Evolutionary conservation across 2,797 vertebrate species (phyloP).

Genomic region (Geotrypetes seraphini): DNA sequence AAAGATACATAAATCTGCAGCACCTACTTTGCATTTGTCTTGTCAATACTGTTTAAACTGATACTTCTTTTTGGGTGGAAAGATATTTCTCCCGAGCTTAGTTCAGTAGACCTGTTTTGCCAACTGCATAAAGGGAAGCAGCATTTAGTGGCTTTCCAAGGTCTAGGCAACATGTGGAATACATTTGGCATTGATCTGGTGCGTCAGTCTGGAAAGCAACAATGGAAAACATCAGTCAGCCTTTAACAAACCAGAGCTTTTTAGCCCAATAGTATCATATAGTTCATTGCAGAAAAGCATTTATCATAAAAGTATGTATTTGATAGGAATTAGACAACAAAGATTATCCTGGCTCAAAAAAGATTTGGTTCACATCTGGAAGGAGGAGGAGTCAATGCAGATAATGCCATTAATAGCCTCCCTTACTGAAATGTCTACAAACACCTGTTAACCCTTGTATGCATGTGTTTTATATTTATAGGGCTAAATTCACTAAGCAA

Average conservation of each 20-base stretch:
- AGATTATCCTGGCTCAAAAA: too few relatives aligned
- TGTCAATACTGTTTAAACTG: constrained; percentile 23
- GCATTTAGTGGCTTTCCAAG: constrained; percentile 11
- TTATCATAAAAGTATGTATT: too few relatives aligned
- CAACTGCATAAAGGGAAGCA: constrained; percentile 27
- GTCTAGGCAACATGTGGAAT: constrained; percentile 13
- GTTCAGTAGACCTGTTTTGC: constrained; percentile 24
- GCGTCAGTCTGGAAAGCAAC: constrained; percentile 19
- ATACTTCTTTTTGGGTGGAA: constrained; percentile 28
- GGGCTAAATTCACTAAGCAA: too few relatives aligned
- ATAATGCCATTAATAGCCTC: too few relatives aligned
- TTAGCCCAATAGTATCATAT: too few relatives aligned
- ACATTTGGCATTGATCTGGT: constrained; percentile 12
- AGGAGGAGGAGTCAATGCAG: too few relatives aligned
- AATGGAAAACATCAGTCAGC: constrained; percentile 13
- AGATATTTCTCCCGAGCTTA: constrained; percentile 11
- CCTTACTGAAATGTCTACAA: too few relatives aligned
- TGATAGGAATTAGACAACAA: too few relatives aligned
- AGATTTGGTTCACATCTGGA: too few relatives aligned
- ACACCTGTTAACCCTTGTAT: too few relatives aligned
- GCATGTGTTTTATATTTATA: too few relatives aligned
- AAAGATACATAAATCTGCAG: constrained; percentile 9
- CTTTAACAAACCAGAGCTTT: background rate
- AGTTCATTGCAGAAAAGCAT: too few relatives aligned
- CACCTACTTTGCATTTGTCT: constrained; percentile 10